These are phyloP conservation scores for Amphiprion clarkii DNA, from an alignment of 2,797 vertebrate genomes.

Conservation along the genomic window DNA sequence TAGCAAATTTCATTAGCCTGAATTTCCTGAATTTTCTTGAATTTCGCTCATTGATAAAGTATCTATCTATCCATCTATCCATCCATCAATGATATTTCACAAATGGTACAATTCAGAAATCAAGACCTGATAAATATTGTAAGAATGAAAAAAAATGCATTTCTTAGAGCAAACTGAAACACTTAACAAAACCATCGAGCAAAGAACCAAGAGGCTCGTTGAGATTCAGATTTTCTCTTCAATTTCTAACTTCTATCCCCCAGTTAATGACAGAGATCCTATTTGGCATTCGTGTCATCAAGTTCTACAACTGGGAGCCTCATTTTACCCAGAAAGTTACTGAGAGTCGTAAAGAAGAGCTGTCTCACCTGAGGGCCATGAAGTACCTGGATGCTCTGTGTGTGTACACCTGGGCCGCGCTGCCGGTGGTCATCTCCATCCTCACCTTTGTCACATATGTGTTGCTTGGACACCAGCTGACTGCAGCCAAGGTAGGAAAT, in stretches of 20 bases:
- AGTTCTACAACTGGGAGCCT: conserved; percentile 95
- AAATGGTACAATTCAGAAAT: no score
- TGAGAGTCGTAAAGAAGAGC: conserved; percentile 85
- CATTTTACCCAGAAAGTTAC: conserved; percentile 87
- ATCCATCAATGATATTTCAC: no score
- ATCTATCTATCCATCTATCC: no score
- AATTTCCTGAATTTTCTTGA: no score
- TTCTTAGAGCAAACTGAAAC: no score
- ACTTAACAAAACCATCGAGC: no score
- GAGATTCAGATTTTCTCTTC: background rate
- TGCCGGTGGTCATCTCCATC: conserved; percentile 95
- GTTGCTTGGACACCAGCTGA: conserved; percentile 92
- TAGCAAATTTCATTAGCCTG: no score
- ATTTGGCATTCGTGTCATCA: conserved; percentile 93
- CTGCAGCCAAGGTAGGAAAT: conserved; percentile 88
- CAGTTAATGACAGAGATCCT: conserved; percentile 96
- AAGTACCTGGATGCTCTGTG: conserved; percentile 95
- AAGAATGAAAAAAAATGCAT: no score
- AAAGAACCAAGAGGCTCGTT: background rate
- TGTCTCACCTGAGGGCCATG: conserved; percentile 86
- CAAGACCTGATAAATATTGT: no score
- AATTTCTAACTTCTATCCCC: background rate
- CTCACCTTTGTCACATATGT: conserved; percentile 94
- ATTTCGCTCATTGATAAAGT: no score
- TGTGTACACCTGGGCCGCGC: conserved; percentile 96